A percentile compares a stretch with the other conserved stretches of the same genome.
These are phyloP conservation scores for Rhincodon typus DNA, from an alignment of 2,797 vertebrate genomes.

Conservation along the genomic window DNA sequence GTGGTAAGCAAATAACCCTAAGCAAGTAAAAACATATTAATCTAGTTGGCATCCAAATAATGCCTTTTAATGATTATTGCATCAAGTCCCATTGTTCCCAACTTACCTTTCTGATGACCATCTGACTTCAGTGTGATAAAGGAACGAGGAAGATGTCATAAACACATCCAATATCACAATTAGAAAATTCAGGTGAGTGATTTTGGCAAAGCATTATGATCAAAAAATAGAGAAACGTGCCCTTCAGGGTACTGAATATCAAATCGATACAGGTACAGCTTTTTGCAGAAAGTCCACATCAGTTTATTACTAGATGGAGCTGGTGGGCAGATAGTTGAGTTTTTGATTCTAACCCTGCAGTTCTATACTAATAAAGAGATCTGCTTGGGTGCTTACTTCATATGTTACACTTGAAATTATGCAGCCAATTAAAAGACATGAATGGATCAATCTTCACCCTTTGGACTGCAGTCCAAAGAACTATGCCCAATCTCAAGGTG, in stretches of 20 bases:
- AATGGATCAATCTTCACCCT: background rate
- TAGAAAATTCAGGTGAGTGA: background rate
- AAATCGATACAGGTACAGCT: background rate
- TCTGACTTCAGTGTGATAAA: no score
- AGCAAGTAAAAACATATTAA: no score
- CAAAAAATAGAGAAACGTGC: background rate
- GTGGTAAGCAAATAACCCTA: no score
- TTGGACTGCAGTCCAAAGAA: background rate
- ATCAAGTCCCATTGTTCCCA: no score
- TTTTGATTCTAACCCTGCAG: background rate
- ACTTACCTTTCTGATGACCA: no score
- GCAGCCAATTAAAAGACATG: background rate
- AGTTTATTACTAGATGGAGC: background rate
- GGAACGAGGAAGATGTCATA: background rate
- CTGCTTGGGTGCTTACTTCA: background rate
- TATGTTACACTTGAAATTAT: background rate
- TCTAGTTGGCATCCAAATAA: no score
- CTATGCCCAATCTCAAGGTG: no score
- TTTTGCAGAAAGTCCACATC: background rate
- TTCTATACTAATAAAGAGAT: background rate
- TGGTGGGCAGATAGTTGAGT: background rate
- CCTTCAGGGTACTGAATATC: background rate
- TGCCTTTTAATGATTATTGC: no score
- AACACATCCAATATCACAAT: background rate
- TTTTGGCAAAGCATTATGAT: background rate